These are phyloP conservation scores for Amphiduros pacificus DNA, from an alignment of 2,888 invertebrate genomes.

Conservation along the genomic window DNA sequence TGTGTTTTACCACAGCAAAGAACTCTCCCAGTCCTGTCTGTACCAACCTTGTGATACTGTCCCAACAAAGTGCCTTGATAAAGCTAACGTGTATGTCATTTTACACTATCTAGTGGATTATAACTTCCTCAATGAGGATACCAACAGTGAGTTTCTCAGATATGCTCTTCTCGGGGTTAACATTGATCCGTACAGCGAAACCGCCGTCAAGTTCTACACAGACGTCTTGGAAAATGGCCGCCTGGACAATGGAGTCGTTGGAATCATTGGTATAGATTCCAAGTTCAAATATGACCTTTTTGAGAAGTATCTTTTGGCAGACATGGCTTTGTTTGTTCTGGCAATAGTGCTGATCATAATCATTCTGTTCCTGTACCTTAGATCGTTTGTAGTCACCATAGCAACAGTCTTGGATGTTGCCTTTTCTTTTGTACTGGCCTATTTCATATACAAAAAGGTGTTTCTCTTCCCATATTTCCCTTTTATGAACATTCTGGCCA, in stretches of 20 bases:
- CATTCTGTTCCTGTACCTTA: slow-evolving; percentile 19
- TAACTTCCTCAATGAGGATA: not conserved
- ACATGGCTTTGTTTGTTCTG: slow-evolving; percentile 21
- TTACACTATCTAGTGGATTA: not conserved
- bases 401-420: slow-evolving; percentile 18
- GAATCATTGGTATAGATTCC: not conserved
- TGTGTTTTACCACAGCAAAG: not conserved
- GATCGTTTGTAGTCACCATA: slow-evolving; percentile 18
- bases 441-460: slow-evolving; percentile 81
- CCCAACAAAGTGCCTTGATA: not conserved
- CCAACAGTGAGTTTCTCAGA: not conserved
- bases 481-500: slow-evolving; percentile 92
- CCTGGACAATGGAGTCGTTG: not conserved
- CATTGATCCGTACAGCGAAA: not conserved
- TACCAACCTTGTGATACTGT: not conserved
- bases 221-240: not conserved
- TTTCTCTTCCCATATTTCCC: slow-evolving; percentile 88
- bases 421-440: slow-evolving; percentile 22
- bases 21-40: not conserved
- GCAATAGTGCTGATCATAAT: slow-evolving; percentile 22
- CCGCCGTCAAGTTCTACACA: not conserved
- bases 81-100: not conserved
- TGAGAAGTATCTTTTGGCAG: not conserved
- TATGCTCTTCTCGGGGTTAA: not conserved
- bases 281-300: slow-evolving; percentile 4